Evolutionary conservation across 2,113 vertebrate genomes (phyloP).

Genomic region (Cairina moschata): DNA sequence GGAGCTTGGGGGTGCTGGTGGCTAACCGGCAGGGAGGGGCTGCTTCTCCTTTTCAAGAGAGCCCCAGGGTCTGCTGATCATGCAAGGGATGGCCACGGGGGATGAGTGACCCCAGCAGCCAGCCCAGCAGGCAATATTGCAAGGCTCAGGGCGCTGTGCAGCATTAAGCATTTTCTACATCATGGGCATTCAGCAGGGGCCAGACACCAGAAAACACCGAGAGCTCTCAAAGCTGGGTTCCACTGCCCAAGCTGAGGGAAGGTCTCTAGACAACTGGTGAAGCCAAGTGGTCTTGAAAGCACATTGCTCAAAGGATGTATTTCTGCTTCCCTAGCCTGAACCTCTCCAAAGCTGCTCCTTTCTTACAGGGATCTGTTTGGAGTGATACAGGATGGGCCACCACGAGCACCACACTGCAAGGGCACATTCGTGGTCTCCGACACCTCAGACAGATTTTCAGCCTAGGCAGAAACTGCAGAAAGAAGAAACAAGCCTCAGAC

Average conservation of each 20-base stretch:
- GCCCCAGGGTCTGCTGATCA: neutral
- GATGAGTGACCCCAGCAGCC: neutral
- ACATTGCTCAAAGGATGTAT: neutral
- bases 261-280: neutral
- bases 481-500: neutral
- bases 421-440: accelerated
- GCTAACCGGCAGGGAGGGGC: neutral
- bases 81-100: neutral
- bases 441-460: neutral
- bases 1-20: neutral
- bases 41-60: neutral
- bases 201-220: neutral
- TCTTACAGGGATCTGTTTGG: neutral
- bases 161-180: neutral
- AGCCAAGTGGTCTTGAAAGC: neutral
- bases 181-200: neutral
- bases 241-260: neutral
- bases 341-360: neutral
- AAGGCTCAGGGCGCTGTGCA: neutral
- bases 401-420: neutral
- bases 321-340: neutral
- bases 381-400: neutral
- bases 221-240: neutral
- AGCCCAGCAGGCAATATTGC: neutral
- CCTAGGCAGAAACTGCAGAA: neutral